Percentiles rank a stretch among this genome's conserved stretches.
phyloP scores from a whole-genome alignment of 2,113 vertebrate genomes.

The Symphodus melops region DNA sequence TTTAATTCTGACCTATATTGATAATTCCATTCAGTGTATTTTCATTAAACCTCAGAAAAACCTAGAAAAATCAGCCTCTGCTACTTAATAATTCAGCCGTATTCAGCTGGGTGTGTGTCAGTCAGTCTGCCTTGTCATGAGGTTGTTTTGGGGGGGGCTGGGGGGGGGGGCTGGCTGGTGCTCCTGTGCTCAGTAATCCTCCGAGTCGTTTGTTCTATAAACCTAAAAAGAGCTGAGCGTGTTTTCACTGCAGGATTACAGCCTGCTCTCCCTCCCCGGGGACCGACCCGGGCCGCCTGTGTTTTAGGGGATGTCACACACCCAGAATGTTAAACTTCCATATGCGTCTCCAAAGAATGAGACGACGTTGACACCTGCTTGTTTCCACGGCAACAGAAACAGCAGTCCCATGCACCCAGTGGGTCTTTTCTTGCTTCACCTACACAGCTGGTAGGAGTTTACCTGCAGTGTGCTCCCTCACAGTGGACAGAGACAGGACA shows the following conservation, averaged over 20 bases:
- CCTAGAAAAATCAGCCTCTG: background rate
- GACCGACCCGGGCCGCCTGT: background rate
- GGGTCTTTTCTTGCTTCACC: too few species aligned
- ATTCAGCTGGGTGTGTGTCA: background rate
- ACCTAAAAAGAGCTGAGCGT: slow-evolving; percentile 63
- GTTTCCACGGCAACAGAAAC: too few species aligned
- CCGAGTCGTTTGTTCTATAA: slow-evolving; percentile 65
- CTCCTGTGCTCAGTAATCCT: slow-evolving; percentile 63
- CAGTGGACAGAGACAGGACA: too few species aligned
- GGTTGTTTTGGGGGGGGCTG: slow-evolving; percentile 14
- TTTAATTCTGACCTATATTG: slow-evolving; percentile 14
- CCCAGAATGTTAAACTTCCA: too few species aligned
- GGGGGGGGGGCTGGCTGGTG: slow-evolving; percentile 1
- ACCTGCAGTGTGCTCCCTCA: too few species aligned
- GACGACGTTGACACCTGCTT: too few species aligned
- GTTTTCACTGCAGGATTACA: slow-evolving; percentile 70
- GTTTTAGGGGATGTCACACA: too few species aligned
- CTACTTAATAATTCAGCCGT: background rate
- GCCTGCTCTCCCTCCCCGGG: slow-evolving; percentile 37
- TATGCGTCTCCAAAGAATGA: too few species aligned
- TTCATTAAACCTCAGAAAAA: background rate
- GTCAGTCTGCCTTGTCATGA: background rate
- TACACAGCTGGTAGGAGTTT: too few species aligned
- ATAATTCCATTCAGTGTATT: background rate
- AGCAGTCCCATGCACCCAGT: too few species aligned